phyloP scores from a whole-genome alignment of 2,113 vertebrate genomes.

The Hiodon tergisus region DNA sequence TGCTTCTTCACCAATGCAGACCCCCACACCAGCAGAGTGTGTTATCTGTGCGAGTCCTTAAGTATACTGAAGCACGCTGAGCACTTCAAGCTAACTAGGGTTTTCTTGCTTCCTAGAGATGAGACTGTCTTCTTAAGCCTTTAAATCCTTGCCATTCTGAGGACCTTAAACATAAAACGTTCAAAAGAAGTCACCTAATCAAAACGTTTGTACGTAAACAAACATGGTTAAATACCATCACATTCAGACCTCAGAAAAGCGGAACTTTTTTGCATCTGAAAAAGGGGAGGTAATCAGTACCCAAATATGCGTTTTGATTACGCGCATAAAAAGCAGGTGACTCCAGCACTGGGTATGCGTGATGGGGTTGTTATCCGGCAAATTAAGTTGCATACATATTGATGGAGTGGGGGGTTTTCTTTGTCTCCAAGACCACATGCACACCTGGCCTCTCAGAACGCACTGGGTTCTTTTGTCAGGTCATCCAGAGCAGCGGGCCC shows the following conservation, averaged over 20 bases:
- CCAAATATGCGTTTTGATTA: constrained; percentile 9
- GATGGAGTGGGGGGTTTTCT: constrained; percentile 12
- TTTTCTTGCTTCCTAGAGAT: too few relatives aligned
- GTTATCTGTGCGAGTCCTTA: neutral
- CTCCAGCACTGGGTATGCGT: neutral
- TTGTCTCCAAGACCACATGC: constrained; percentile 1
- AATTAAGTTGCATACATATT: constrained; percentile 1
- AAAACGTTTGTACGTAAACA: constrained; percentile 18
- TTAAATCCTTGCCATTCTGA: too few relatives aligned
- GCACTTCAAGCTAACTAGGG: neutral
- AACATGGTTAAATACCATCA: constrained; percentile 14
- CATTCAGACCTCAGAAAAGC: neutral
- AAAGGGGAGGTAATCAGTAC: constrained; percentile 7
- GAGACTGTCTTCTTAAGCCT: too few relatives aligned
- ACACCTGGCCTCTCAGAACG: neutral
- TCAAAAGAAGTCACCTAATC: neutral
- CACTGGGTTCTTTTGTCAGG: neutral
- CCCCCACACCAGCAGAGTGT: neutral
- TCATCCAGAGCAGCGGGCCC: neutral
- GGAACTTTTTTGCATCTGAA: constrained; percentile 8
- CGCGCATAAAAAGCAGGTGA: neutral
- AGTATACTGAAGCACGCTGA: neutral
- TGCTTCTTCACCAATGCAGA: neutral
- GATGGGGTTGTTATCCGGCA: constrained; percentile 4
- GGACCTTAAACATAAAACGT: neutral